Percentiles rank a stretch among this genome's conserved stretches.
Evolutionary conservation across 2,113 vertebrate species (phyloP).

Genomic region (Stegastes partitus): DNA sequence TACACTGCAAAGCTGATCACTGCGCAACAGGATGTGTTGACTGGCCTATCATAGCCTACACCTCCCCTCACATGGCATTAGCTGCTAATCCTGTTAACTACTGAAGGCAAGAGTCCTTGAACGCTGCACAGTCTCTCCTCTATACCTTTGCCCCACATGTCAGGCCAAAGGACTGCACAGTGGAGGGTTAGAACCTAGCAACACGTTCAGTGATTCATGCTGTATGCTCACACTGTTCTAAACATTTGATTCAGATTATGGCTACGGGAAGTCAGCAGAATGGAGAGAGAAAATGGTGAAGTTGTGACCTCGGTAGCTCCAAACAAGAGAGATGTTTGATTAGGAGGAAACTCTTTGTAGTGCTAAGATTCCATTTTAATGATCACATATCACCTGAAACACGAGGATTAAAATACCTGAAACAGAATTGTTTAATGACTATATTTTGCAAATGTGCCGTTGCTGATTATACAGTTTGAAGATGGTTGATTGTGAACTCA

Average conservation of each 20-base stretch:
- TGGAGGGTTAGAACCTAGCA: background rate
- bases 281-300: too few relatives aligned
- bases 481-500: too few relatives aligned
- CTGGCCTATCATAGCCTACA: conserved; percentile 57
- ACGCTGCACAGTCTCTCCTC: conserved; percentile 20
- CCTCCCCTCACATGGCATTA: conserved; percentile 52
- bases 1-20: conserved; percentile 68
- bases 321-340: too few relatives aligned
- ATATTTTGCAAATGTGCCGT: too few relatives aligned
- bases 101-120: conserved; percentile 72
- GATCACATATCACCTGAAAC: too few relatives aligned
- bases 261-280: background rate
- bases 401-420: too few relatives aligned
- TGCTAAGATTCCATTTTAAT: too few relatives aligned
- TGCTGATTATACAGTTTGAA: too few relatives aligned
- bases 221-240: background rate
- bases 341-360: too few relatives aligned
- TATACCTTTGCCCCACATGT: conserved; percentile 37
- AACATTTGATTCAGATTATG: background rate
- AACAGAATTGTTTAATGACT: too few relatives aligned
- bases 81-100: conserved; percentile 73
- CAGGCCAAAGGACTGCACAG: background rate
- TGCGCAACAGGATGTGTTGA: conserved; percentile 56
- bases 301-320: too few relatives aligned
- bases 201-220: background rate